Conservation (phyloP, 2,797 vertebrate species). For the Bradypodion ventrale region DNA sequence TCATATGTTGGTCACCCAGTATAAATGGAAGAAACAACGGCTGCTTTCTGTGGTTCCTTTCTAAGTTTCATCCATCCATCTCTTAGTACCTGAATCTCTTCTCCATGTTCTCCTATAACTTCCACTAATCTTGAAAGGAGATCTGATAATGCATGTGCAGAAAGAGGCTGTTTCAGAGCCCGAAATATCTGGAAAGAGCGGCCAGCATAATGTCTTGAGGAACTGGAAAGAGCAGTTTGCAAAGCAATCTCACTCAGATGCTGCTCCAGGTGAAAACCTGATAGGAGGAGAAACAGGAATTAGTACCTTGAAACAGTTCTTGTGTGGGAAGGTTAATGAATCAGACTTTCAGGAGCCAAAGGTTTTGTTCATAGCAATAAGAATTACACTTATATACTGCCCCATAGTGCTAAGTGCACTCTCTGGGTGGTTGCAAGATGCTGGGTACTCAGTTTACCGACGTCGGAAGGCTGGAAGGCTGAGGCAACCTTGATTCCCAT, state of each 20-base stretch:
- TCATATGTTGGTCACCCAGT: too few relatives aligned
- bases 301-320: neutral
- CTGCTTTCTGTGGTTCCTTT: neutral
- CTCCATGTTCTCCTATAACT: slow-evolving; percentile 97
- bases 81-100: slow-evolving; percentile 92
- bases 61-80: neutral
- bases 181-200: slow-evolving; percentile 98
- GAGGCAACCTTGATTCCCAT: too few relatives aligned
- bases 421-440: too few relatives aligned
- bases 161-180: slow-evolving; percentile 93
- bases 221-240: slow-evolving; percentile 96
- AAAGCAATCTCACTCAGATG: slow-evolving; percentile 95
- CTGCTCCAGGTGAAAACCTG: slow-evolving; percentile 97
- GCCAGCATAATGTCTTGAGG: slow-evolving; percentile 94
- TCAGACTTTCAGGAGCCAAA: too few relatives aligned
- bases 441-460: too few relatives aligned
- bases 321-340: too few relatives aligned
- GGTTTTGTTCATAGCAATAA: too few relatives aligned
- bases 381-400: too few relatives aligned
- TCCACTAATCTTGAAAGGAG: slow-evolving; percentile 95
- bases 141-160: slow-evolving; percentile 93
- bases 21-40: neutral
- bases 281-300: slow-evolving; percentile 13
- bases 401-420: too few relatives aligned
- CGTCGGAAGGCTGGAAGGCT: too few relatives aligned